phyloP scores from a whole-genome alignment of 2,888 invertebrate species.

The Brenthis ino region DNA sequence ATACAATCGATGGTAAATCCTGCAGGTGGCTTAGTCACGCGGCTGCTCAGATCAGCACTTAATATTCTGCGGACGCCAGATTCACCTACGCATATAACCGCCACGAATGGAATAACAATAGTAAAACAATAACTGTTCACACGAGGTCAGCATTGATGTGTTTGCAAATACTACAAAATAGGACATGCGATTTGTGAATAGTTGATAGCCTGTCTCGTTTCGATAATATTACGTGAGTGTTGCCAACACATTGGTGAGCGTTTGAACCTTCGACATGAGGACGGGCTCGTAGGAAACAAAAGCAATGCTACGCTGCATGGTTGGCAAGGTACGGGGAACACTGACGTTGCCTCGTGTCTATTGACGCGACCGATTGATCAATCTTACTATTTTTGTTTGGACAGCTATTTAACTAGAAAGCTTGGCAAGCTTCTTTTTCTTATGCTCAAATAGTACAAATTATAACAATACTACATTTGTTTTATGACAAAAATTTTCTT shows the following conservation, averaged over 20 bases:
- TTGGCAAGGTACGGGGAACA: conserved; percentile 55
- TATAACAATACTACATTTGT: background rate
- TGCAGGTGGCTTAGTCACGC: conserved; percentile 74
- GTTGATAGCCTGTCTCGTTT: background rate
- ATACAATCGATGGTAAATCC: conserved; percentile 77
- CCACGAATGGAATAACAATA: conserved; percentile 67
- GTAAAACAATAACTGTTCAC: conserved; percentile 73
- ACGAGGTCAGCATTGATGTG: conserved; percentile 67
- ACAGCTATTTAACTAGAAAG: conserved; percentile 25
- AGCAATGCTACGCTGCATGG: conserved; percentile 44
- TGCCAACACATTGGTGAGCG: conserved; percentile 1
- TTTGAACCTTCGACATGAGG: conserved; percentile 13
- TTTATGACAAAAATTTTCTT: background rate
- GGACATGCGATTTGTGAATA: conserved; percentile 46
- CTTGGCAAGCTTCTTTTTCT: conserved; percentile 18
- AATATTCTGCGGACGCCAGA: conserved; percentile 62
- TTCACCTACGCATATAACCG: conserved; percentile 67
- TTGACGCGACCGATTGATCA: conserved; percentile 61
- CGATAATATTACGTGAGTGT: conserved; percentile 19
- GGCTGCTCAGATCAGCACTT: conserved; percentile 64
- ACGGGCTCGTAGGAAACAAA: conserved; percentile 32
- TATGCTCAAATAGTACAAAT: conserved; percentile 12
- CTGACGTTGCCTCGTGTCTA: conserved; percentile 55
- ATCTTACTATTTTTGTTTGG: conserved; percentile 52
- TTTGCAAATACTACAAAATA: conserved; percentile 67